Evolutionary conservation across 2,797 vertebrate species (phyloP), one percentile per base, ranked within the genome.

Genomic region (Aotus griseimembra): DNA sequence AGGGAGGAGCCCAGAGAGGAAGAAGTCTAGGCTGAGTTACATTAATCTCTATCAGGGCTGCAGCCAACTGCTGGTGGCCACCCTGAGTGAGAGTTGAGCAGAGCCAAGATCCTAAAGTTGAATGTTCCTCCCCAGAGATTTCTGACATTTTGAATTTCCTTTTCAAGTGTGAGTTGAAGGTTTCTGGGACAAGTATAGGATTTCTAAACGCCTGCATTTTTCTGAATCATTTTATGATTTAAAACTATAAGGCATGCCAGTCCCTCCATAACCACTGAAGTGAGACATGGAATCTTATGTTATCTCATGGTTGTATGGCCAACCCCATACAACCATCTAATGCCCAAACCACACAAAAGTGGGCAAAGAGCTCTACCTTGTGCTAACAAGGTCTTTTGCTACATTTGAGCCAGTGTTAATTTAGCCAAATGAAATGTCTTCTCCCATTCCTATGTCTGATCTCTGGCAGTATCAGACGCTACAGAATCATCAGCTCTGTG

Each of bases 151-250:
- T 76, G 15, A 80, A 72, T 70, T 95, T 64, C 52, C 52, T 87
- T 55, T 81, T 19, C 6, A 77, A 67, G 44, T 58, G 14, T 26
- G 5, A 79, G 9, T 81, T 77, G 33, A 55, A 90, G 80, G 73
- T 80, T 94, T 39, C 84, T n/a, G 17, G 36, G 55, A n/a, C 61
- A 52, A 90, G 46, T 7, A 36, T 5, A 88, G 48, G 8, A 52
- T 93, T 81, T 88, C 28, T 58, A 93, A 85, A 88, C 2, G 77
- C 75, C 7, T n/a, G 22, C 2, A 81, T 73, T 94, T 97, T 73
- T 52, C 48, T 41, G 72, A 88, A 28, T 84, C 70, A 92, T 81
- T 86, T 9, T 88, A 12, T 85, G 61, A 81, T 48, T 72, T 95
- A 52, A 90, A 93, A 87, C 20, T 70, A n/a, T 26, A 84, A 91